Base-by-base conservation (phyloP, 2,797 vertebrate species). In the Moxostoma hubbsi region DNA sequence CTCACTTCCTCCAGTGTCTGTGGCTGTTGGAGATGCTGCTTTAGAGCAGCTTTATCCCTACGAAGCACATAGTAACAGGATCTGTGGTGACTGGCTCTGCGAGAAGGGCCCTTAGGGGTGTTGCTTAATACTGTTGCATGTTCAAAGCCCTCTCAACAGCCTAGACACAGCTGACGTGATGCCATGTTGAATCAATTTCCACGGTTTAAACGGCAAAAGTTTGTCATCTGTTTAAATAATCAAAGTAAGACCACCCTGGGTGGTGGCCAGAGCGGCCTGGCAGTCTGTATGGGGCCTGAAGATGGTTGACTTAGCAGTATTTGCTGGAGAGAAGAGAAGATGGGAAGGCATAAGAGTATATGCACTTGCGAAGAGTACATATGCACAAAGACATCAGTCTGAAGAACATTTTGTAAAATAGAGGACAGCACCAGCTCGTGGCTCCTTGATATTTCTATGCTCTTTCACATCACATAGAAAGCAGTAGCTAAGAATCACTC, bases 241-340 rank as follows among this genome's bases (percentile, higher is more conserved):
- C 77, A 80, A 80, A 75, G 77, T 61, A 80, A 80, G 54, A 55
- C 61, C 65, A 74, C 47, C 11, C 36, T 5, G 61, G 72, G 54
- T 24, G 24, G 24, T 24, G 24, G 61, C 51, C 75, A 74, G 46
- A 70, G 46, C 58, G 58, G 58, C 15, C 54, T 80, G 55, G 67
- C 61, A 67, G 81, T 24, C 53, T 59, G 51, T 47, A n/a, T 50
- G 15, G 46, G 16, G 61, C 64, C 65, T 70, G 65, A 70, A 18
- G 57, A 70, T 45, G 45, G 10, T 67, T 83, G 77, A 79, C 81
- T 77, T 83, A 67, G 73, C 64, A 67, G 63, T 76, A 79, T 63
- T 57, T 70, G 50, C 54, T 70, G 55, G 45, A 73, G 9, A 51
- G 67, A 43, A 73, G 36, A 50, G 53, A 24, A 24, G 53, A 71